Evolutionary conservation across 1,140 invertebrate species (phyloP).

Genomic region (Sitobion miscanthi): DNA sequence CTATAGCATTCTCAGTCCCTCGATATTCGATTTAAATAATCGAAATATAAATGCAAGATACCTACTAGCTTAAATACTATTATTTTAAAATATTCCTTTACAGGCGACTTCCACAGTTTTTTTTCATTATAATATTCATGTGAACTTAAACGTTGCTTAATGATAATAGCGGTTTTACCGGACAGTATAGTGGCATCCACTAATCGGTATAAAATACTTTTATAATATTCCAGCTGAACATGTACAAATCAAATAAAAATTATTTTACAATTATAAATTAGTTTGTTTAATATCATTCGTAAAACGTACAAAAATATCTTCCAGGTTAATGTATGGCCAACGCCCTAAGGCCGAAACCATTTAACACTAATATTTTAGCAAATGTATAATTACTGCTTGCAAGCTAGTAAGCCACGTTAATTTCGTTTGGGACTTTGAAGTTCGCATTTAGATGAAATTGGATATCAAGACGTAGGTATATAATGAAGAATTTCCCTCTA

Average conservation of each 20-base stretch:
- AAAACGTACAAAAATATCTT: neutral
- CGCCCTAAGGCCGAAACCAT: neutral
- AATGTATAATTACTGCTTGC: neutral
- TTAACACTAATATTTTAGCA: neutral
- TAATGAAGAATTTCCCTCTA: neutral
- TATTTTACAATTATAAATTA: constrained; percentile 2
- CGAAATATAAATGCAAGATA: neutral
- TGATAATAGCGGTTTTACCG: too few relatives aligned
- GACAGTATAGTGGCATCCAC: neutral
- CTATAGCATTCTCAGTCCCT: neutral
- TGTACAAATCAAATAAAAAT: neutral
- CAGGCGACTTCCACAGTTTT: neutral
- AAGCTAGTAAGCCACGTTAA: neutral
- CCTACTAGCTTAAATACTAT: neutral
- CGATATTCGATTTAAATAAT: neutral
- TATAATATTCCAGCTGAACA: neutral
- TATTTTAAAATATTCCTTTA: neutral
- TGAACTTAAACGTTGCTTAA: neutral
- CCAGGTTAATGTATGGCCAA: neutral
- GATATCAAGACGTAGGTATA: neutral
- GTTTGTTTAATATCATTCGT: neutral
- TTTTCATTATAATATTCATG: neutral
- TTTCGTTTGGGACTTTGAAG: neutral
- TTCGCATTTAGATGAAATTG: neutral
- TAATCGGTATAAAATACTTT: neutral